A percentile compares a stretch with the other conserved stretches of the same genome.
These are phyloP conservation scores for Ditula angustiorana DNA, from an alignment of 2,888 invertebrate species.

Conservation along the genomic window DNA sequence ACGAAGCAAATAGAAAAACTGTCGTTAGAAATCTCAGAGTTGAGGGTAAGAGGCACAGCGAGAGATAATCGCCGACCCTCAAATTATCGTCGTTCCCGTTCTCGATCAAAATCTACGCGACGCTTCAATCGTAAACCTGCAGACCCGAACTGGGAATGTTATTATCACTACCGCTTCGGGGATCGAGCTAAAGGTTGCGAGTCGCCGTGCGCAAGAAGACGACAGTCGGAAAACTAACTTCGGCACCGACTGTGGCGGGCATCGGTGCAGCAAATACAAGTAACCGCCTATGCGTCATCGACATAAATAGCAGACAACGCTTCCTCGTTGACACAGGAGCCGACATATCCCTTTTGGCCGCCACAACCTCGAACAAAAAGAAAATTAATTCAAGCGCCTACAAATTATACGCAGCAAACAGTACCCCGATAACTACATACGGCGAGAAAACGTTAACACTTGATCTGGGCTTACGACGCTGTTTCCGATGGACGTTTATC, in stretches of 20 bases:
- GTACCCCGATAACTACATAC: conserved; percentile 39
- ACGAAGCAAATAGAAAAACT: no score
- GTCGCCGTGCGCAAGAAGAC: background rate
- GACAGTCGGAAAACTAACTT: background rate
- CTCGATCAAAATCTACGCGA: no score
- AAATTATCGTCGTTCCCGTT: no score
- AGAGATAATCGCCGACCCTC: no score
- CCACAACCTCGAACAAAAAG: conserved; percentile 14
- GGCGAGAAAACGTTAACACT: conserved; percentile 34
- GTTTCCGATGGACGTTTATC: conserved; percentile 41
- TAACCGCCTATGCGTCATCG: conserved; percentile 42
- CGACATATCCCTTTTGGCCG: conserved; percentile 38
- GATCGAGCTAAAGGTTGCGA: no score
- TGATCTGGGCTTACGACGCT: conserved; percentile 37
- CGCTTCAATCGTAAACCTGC: no score
- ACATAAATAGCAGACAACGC: conserved; percentile 32
- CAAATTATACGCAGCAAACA: conserved; percentile 45
- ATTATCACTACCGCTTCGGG: no score
- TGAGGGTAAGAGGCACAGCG: no score
- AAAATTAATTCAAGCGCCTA: conserved; percentile 2
- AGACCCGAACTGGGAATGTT: no score
- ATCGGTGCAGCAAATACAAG: conserved; percentile 28
- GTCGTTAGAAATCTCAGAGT: no score
- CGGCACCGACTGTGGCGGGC: conserved; percentile 41
- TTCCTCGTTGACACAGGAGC: conserved; percentile 43